phyloP scores from a whole-genome alignment of 2,888 invertebrate genomes.

The Acleris laterana region DNA sequence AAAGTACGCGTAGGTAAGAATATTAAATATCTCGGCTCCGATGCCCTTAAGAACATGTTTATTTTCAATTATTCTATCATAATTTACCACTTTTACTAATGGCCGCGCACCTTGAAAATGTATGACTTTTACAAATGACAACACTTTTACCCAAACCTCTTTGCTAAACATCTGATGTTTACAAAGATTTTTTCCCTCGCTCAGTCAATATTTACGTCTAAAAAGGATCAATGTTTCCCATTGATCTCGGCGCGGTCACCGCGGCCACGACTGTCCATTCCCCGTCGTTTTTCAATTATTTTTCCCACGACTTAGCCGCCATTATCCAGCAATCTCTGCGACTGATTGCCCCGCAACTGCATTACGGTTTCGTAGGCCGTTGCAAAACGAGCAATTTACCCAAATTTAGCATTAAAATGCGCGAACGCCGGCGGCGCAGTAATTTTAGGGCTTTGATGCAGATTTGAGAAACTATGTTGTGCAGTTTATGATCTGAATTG shows the following conservation, averaged over 20 bases:
- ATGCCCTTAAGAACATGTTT: no score
- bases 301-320: slow-evolving; percentile 65
- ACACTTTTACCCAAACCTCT: no score
- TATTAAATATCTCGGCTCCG: no score
- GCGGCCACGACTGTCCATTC: slow-evolving; percentile 63
- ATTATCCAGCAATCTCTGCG: slow-evolving; percentile 46
- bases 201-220: neutral
- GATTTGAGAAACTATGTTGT: slow-evolving; percentile 9
- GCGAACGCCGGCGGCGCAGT: slow-evolving; percentile 26
- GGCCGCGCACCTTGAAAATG: no score
- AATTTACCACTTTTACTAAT: no score
- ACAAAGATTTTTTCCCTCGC: neutral
- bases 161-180: no score
- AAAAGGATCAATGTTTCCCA: slow-evolving; percentile 35
- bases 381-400: slow-evolving; percentile 32
- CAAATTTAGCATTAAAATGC: slow-evolving; percentile 35
- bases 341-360: slow-evolving; percentile 37
- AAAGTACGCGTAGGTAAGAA: no score
- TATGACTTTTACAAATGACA: no score
- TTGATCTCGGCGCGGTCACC: slow-evolving; percentile 48
- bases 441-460: slow-evolving; percentile 30
- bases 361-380: slow-evolving; percentile 26
- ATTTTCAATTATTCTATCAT: no score
- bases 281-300: slow-evolving; percentile 61
- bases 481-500: slow-evolving; percentile 14